Base-by-base conservation (phyloP, 2,797 vertebrate species). In the Poeciliopsis infans region DNA sequence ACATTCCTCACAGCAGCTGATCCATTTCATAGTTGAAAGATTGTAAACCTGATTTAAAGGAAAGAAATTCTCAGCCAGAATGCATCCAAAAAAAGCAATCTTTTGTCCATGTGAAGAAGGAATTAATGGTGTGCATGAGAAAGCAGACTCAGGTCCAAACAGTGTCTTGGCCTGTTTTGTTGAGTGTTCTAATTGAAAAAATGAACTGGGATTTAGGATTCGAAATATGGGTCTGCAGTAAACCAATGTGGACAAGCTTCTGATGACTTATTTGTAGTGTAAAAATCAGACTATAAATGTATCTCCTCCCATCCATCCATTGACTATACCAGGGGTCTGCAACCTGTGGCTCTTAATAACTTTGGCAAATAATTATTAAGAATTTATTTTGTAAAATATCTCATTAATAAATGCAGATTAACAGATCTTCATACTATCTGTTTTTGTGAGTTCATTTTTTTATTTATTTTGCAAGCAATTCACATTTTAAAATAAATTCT, bases 1-100 rank as follows among this genome's bases (percentile, higher is more conserved):
- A 16, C 12, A 28, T 70, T 70, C 68, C 68, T 70, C 25, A 45
- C 41, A 70, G 68, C 39, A 70, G 41, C 41, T 70, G 68, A 70
- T 43, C 25, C 68, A 45, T 70, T 70, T 70, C 13, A 70, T 28
- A n/a, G 41, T 4, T 45, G 25, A 39, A 45, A 43, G 68, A 28
- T n/a, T 45, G 68, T 45, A 70, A 70, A 70, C n/a, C 23, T 43
- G 39, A 43, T 43, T 64, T 69, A 69, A 28, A 2, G 25, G 7
- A 45, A 5, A 43, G 23, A 43, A 25, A 43, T 69, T 43, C 20
- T 64, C 31, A 41, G 36, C 39, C 20, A 68, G 39, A 36, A 66
- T 66, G 3, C 31, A 66, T 39, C 33, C 15, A 64, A 64, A 64
- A 39, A 23, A 36, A 66, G 18, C 49, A 7, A 2, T 20, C 1